phyloP scores from a whole-genome alignment of 1,140 invertebrate genomes.

The Pomacea maculata region DNA sequence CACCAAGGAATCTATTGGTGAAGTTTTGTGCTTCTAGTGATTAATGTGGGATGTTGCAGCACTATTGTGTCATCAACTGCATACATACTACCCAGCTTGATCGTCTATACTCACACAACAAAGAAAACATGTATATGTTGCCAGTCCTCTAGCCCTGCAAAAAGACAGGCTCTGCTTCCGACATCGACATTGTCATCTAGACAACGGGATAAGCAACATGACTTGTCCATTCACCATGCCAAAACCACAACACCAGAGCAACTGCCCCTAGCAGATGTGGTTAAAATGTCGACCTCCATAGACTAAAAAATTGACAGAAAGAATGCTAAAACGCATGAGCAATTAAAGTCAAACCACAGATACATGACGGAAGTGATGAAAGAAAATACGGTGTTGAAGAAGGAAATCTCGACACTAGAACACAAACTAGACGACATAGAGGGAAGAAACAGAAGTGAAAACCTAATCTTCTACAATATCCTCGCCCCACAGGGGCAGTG shows the following conservation, averaged over 20 bases:
- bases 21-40: no score
- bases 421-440: slow-evolving; percentile 4
- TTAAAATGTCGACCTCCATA: not conserved
- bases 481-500: not conserved
- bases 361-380: not conserved
- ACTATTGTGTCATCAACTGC: no score
- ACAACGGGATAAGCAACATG: no score
- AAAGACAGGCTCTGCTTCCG: no score
- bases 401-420: not conserved
- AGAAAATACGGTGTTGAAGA: not conserved
- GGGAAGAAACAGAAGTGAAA: not conserved
- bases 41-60: no score
- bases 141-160: no score
- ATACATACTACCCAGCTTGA: no score
- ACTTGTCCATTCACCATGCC: no score
- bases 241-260: not conserved
- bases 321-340: not conserved
- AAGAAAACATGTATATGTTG: no score
- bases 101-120: no score
- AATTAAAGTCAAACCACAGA: not conserved
- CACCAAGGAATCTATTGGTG: no score
- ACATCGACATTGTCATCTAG: no score
- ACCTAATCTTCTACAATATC: not conserved
- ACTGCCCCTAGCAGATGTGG: not conserved
- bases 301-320: not conserved